Percentiles rank a stretch among this genome's conserved stretches.
Conservation (phyloP, 2,113 vertebrate species). For the Bos indicus region DNA sequence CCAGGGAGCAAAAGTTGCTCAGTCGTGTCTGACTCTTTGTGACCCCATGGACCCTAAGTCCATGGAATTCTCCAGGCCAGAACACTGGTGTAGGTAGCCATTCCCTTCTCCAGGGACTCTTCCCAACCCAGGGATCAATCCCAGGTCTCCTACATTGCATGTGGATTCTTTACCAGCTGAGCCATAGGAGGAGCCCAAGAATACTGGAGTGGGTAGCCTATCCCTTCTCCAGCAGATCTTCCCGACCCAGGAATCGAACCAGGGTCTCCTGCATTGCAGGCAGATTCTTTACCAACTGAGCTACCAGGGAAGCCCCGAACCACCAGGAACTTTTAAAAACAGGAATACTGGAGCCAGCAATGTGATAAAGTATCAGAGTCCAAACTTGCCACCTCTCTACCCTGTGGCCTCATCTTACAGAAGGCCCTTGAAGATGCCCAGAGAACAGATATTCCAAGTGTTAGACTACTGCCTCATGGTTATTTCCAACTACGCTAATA, state of each 20-base stretch:
- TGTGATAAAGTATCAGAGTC: background rate
- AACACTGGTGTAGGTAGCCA: background rate
- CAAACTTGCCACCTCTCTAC: background rate
- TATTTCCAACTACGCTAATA: background rate
- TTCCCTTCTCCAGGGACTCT: background rate
- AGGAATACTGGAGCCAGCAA: background rate
- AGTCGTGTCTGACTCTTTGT: background rate
- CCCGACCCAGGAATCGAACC: rapidly evolving
- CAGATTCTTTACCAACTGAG: background rate
- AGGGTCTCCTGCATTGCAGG: background rate
- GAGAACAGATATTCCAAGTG: background rate
- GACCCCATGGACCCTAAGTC: background rate
- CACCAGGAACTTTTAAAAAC: background rate
- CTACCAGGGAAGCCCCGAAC: background rate
- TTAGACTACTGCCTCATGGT: background rate
- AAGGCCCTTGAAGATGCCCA: background rate
- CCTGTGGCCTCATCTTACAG: background rate
- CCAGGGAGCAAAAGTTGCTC: background rate
- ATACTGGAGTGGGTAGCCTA: background rate
- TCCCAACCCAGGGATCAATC: background rate
- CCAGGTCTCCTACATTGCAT: background rate
- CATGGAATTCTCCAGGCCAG: background rate
- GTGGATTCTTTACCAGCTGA: background rate
- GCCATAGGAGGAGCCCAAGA: background rate
- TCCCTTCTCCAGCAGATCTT: background rate